Conservation (phyloP, 1,140 invertebrate genomes). For the Macrosteles quadrilineatus region DNA sequence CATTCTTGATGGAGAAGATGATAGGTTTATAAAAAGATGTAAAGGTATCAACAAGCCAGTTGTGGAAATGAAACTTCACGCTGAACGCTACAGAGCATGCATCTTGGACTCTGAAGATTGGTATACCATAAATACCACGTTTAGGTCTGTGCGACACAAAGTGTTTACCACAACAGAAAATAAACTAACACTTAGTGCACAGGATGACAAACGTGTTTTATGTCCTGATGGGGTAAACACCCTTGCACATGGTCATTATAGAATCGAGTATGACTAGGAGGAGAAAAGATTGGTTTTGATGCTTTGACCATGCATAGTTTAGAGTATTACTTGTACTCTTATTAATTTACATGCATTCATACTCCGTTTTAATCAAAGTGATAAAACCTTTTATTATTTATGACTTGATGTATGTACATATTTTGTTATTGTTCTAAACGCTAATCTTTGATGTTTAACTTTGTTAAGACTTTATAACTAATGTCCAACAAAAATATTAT, state of each 20-base stretch:
- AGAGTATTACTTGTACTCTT: too few relatives aligned
- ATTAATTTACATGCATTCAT: too few relatives aligned
- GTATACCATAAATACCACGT: neutral
- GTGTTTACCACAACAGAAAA: neutral
- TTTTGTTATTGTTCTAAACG: too few relatives aligned
- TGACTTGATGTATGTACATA: too few relatives aligned
- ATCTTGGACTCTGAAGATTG: neutral
- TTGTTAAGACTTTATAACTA: too few relatives aligned
- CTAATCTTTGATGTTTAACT: too few relatives aligned
- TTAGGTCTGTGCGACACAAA: neutral
- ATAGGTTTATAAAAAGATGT: neutral
- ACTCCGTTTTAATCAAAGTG: too few relatives aligned
- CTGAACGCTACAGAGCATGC: neutral
- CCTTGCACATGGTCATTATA: neutral
- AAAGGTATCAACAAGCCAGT: neutral
- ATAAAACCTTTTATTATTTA: too few relatives aligned
- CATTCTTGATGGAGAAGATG: neutral
- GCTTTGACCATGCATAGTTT: too few relatives aligned
- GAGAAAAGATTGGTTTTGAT: neutral
- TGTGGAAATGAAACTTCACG: neutral
- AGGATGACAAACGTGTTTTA: neutral
- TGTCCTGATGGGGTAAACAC: neutral
- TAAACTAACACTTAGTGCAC: neutral
- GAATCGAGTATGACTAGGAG: neutral
- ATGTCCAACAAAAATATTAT: too few relatives aligned